Percentiles rank a stretch among this genome's conserved stretches.
These are phyloP conservation scores for Pentalonia nigronervosa DNA, from an alignment of 1,140 invertebrate genomes.

Conservation along the genomic window DNA sequence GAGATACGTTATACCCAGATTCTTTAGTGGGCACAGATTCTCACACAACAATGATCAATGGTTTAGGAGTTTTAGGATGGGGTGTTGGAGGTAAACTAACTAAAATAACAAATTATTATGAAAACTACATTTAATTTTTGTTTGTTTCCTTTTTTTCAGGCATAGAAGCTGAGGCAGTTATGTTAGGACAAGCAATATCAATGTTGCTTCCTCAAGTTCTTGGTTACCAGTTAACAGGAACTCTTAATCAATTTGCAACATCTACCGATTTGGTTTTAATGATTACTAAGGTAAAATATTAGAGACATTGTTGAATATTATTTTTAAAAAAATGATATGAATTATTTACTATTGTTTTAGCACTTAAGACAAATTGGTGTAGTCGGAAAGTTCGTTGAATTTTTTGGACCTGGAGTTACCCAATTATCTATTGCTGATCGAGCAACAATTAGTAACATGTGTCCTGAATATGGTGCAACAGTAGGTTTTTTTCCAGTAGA, in stretches of 20 bases:
- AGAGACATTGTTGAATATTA: conserved; percentile 19
- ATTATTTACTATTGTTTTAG: conserved; percentile 65
- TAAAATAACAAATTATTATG: background rate
- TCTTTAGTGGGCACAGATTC: conserved; percentile 98
- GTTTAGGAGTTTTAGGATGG: conserved; percentile 81
- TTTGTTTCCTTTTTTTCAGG: conserved; percentile 64
- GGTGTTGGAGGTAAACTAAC: conserved; percentile 71
- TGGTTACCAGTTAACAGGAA: conserved; percentile 89
- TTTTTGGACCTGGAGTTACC: conserved; percentile 92
- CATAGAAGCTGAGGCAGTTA: conserved; percentile 89
- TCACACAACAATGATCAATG: conserved; percentile 99
- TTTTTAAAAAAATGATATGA: background rate
- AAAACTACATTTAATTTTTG: background rate
- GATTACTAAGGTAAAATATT: conserved; percentile 85
- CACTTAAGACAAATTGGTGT: conserved; percentile 92
- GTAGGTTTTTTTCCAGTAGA: conserved; percentile 97
- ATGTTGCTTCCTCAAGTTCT: conserved; percentile 96
- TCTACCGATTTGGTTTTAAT: conserved; percentile 97
- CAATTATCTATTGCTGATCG: conserved; percentile 93
- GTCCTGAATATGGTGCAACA: conserved; percentile 97
- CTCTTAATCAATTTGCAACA: conserved; percentile 83
- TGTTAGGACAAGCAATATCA: conserved; percentile 94
- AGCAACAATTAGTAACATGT: conserved; percentile 96
- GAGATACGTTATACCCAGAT: conserved; percentile 85
- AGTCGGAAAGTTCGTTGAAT: conserved; percentile 98